Conservation (phyloP, 2,797 vertebrate species). For the Pipistrellus pygmaeus region DNA sequence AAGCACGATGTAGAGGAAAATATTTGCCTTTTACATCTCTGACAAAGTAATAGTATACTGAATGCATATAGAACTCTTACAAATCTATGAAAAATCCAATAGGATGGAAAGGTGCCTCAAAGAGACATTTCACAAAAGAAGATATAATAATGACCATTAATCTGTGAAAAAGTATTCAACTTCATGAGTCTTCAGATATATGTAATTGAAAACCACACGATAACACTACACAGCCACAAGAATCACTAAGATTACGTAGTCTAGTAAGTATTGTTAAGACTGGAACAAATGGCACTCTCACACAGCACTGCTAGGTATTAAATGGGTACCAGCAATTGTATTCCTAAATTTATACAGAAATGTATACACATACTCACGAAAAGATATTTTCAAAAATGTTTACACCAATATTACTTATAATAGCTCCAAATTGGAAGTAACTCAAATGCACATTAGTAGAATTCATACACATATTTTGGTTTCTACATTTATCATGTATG, state of each 20-base stretch:
- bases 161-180: neutral
- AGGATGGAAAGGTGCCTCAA: neutral
- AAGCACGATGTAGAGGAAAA: neutral
- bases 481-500: neutral
- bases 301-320: neutral
- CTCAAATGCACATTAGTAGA: neutral
- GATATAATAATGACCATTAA: neutral
- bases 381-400: conserved; percentile 16
- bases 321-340: neutral
- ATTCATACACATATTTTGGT: neutral
- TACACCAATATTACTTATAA: neutral
- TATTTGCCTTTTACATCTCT: neutral
- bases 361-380: neutral
- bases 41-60: neutral
- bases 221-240: neutral
- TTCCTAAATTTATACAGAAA: neutral
- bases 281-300: neutral
- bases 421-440: neutral
- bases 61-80: neutral
- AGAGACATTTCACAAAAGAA: neutral
- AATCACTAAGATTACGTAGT: neutral
- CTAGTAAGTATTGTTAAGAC: neutral
- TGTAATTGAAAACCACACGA: neutral
- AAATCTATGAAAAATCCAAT: neutral
- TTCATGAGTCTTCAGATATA: neutral